Base-by-base conservation (phyloP, 2,797 vertebrate species). In the Poeciliopsis gracilis region DNA sequence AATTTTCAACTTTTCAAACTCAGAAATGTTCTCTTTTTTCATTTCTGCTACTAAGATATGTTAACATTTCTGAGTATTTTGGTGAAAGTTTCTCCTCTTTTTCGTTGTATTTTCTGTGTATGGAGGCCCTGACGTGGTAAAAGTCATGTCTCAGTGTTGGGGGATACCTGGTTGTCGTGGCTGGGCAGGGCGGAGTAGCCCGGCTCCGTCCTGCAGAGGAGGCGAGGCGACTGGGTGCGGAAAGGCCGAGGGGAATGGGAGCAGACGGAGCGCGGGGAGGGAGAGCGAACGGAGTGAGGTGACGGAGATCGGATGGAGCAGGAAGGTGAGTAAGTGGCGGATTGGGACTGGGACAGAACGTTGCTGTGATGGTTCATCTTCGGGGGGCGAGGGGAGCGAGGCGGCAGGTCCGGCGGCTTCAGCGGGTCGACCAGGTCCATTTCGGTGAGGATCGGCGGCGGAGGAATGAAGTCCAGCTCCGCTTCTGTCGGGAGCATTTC, bases 241-340 rank as follows among this genome's bases (percentile, higher is more conserved):
- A 94, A 93, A 78, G 94, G 95, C 11, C 91, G 89, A 0, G 95
- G 93, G 46, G 95, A 96, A 73, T 94, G 94, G 67, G 95, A 95
- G 78, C 93, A 94, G 18, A 94, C 82, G 45, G 95, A 95, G 12
- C 91, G 93, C 6, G 95, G 93, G 1, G 95, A 95, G 49, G 94
- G 95, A 4, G 95, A 95, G 10, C 89, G 91, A 82, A 94, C 73
- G 59, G 95, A 95, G 71, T 73, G 93, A 0, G 94, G 94, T 0
- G 95, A 95, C 0, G 93, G 95, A 20, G 94, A 95, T 5, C 93
- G 94, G 79, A 93, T 6, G 4, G 95, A 96, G 1, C 90, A 91
- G 51, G 93, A 84, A 1, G 95, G 94, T 0, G 95, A 96, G 83
- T 94, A 93, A 0, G 94, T 86, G 82, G 85, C 36, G 51, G 94